Conservation (phyloP, 2,888 invertebrate species). For the Norana najaformis region DNA sequence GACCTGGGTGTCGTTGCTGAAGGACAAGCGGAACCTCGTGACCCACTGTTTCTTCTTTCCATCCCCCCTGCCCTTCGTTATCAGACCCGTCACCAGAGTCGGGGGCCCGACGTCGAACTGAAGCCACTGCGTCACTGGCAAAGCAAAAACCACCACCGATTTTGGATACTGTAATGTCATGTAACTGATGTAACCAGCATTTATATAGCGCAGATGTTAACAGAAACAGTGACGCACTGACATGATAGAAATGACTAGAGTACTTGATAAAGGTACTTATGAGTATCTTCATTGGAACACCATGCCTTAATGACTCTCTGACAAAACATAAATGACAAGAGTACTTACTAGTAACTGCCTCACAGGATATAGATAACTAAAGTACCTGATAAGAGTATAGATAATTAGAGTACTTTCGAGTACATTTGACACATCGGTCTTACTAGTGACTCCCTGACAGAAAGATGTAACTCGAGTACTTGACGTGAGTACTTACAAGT, state of each 20-base stretch:
- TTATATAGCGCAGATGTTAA: background rate
- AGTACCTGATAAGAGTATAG: too few relatives aligned
- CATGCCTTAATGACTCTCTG: too few relatives aligned
- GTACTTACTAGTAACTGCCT: too few relatives aligned
- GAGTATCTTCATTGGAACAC: too few relatives aligned
- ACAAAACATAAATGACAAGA: too few relatives aligned
- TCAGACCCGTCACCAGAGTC: constrained; percentile 65
- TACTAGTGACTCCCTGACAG: background rate
- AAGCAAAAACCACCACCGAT: background rate
- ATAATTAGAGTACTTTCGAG: background rate
- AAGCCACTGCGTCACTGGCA: constrained; percentile 65
- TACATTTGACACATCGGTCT: too few relatives aligned
- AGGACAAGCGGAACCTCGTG: constrained; percentile 65
- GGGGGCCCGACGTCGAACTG: constrained; percentile 67
- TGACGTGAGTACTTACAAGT: too few relatives aligned
- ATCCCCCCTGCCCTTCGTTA: constrained; percentile 65
- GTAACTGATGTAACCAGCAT: background rate
- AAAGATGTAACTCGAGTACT: background rate
- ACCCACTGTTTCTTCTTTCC: constrained; percentile 65
- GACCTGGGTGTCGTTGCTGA: constrained; percentile 64
- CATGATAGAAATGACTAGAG: too few relatives aligned
- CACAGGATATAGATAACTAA: too few relatives aligned
- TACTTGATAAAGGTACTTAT: too few relatives aligned
- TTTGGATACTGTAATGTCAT: background rate
- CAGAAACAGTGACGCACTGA: too few relatives aligned